These are phyloP conservation scores for Erebia palarica DNA, from an alignment of 2,888 invertebrate genomes.

Conservation along the genomic window DNA sequence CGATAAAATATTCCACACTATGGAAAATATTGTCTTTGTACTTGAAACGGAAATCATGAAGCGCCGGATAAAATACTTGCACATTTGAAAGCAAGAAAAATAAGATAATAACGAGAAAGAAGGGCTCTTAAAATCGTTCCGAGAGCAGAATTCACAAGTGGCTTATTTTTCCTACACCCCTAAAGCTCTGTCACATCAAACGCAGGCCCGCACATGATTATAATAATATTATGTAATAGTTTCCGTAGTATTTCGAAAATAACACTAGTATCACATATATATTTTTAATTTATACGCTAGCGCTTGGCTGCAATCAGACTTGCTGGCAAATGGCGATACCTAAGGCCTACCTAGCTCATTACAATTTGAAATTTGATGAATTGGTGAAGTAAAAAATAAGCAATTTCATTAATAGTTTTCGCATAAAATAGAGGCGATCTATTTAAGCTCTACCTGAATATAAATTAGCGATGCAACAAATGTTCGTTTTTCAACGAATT, in stretches of 20 bases:
- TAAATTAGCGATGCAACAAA: too few relatives aligned
- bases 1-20: constrained; percentile 12
- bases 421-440: too few relatives aligned
- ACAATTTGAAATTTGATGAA: too few relatives aligned
- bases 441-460: too few relatives aligned
- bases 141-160: constrained; percentile 59
- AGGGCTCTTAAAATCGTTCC: constrained; percentile 59
- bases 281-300: too few relatives aligned
- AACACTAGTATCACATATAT: too few relatives aligned
- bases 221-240: background rate
- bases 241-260: background rate
- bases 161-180: constrained; percentile 44
- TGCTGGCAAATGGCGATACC: too few relatives aligned
- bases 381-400: too few relatives aligned
- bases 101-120: constrained; percentile 61
- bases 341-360: too few relatives aligned
- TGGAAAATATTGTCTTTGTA: constrained; percentile 11
- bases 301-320: too few relatives aligned
- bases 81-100: constrained; percentile 51
- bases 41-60: constrained; percentile 18
- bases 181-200: constrained; percentile 1
- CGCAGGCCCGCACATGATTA: background rate
- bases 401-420: too few relatives aligned
- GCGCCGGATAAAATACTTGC: constrained; percentile 16
- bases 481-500: too few relatives aligned